These are phyloP conservation scores for Andricus curvator DNA, from an alignment of 2,888 invertebrate genomes.

Conservation along the genomic window DNA sequence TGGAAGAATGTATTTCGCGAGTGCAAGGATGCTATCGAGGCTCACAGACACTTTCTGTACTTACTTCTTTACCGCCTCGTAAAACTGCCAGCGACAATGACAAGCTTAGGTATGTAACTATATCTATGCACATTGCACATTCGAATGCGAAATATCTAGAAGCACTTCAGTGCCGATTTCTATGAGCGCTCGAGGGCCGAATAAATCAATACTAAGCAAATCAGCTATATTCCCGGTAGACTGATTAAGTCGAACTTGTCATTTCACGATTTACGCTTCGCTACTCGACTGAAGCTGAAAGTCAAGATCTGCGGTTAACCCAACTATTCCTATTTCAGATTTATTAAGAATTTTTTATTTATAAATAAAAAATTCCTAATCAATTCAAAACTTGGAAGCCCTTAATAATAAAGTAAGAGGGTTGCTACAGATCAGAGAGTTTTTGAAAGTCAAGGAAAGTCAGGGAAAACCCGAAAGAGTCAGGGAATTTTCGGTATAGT, in stretches of 20 bases:
- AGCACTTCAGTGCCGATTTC: slow-evolving; percentile 11
- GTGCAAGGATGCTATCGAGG: neutral
- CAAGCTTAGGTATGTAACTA: neutral
- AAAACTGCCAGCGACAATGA: slow-evolving; percentile 16
- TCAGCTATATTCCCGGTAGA: neutral
- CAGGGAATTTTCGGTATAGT: too few relatives aligned
- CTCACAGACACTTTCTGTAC: slow-evolving; percentile 17
- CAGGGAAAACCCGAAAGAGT: too few relatives aligned
- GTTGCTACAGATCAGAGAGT: too few relatives aligned
- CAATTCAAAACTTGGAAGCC: neutral
- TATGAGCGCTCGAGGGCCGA: slow-evolving; percentile 10
- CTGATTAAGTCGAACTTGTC: slow-evolving; percentile 20
- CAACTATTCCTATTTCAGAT: neutral
- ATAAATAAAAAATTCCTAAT: too few relatives aligned
- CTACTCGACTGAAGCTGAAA: neutral
- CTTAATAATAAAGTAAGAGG: too few relatives aligned
- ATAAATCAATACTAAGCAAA: slow-evolving; percentile 29
- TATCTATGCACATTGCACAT: slow-evolving; percentile 8
- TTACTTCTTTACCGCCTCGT: slow-evolving; percentile 3
- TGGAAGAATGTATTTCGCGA: neutral
- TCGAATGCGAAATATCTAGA: slow-evolving; percentile 23
- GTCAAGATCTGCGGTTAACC: neutral
- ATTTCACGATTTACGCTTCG: slow-evolving; percentile 12
- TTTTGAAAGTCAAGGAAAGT: too few relatives aligned
- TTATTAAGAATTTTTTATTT: neutral